phyloP scores from a whole-genome alignment of 1,140 invertebrate species.

The Harlomillsia oculata region DNA sequence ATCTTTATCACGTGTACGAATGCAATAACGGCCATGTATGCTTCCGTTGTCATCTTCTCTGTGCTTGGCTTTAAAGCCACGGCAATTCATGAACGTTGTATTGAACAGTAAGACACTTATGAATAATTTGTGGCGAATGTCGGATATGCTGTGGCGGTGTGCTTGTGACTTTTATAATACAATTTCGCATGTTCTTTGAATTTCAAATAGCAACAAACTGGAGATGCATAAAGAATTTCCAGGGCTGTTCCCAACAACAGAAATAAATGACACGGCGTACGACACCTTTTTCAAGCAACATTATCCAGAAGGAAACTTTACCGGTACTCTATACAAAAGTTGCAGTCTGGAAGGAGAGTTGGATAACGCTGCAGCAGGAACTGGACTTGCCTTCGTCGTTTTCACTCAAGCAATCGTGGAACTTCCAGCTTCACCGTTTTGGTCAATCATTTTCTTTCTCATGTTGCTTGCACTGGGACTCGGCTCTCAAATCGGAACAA shows the following conservation, averaged over 20 bases:
- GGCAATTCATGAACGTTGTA: conserved; percentile 66
- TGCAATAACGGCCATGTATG: conserved; percentile 84
- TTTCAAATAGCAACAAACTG: conserved; percentile 23
- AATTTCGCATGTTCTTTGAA: not conserved
- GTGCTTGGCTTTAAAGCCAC: conserved; percentile 79
- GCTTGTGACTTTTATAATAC: no score
- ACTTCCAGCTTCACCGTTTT: conserved; percentile 77
- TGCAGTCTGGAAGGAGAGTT: conserved; percentile 61
- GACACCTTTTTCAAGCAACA: conserved; percentile 24
- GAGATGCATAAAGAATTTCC: conserved; percentile 12
- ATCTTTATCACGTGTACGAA: conserved; percentile 81
- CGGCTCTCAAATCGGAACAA: conserved; percentile 82
- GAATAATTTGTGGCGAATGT: not conserved
- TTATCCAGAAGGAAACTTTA: conserved; percentile 9
- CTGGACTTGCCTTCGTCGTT: conserved; percentile 78
- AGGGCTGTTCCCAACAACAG: conserved; percentile 3
- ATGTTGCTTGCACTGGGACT: conserved; percentile 82
- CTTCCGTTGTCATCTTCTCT: conserved; percentile 81
- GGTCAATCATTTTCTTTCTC: conserved; percentile 85
- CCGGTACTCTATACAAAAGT: conserved; percentile 33
- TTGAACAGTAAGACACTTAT: conserved; percentile 52
- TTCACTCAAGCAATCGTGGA: conserved; percentile 87
- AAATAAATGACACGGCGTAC: conserved; percentile 26
- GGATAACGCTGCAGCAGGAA: conserved; percentile 81
- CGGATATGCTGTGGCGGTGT: no score